Percentiles rank a stretch among this genome's conserved stretches.
Evolutionary conservation across 2,888 invertebrate species (phyloP).

Genomic region (Tetrapedia diversipes): DNA sequence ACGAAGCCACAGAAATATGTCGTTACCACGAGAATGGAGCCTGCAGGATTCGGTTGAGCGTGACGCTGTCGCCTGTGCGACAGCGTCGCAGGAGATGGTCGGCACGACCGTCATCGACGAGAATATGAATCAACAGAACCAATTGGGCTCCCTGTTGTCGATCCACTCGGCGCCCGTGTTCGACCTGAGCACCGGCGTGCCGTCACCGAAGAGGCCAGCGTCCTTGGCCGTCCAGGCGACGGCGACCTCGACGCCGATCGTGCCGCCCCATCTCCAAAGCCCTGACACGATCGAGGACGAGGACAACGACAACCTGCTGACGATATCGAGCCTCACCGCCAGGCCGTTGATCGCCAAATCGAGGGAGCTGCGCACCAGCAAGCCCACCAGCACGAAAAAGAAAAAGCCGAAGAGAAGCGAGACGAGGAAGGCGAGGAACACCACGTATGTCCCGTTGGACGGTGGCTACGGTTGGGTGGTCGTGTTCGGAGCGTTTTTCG

Average conservation of each 20-base stretch:
- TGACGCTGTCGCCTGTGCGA: constrained; percentile 61
- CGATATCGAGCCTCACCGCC: constrained; percentile 89
- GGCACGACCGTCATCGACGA: constrained; percentile 78
- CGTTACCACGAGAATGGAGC: constrained; percentile 86
- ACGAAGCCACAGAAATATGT: constrained; percentile 83
- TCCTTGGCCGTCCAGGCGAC: constrained; percentile 83
- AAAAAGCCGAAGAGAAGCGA: constrained; percentile 62
- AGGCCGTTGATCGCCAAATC: constrained; percentile 89
- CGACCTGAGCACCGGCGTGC: constrained; percentile 76
- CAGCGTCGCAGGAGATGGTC: constrained; percentile 79
- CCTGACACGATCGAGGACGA: constrained; percentile 85
- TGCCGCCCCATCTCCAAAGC: constrained; percentile 82
- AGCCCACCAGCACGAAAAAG: constrained; percentile 63
- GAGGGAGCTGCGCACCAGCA: constrained; percentile 84
- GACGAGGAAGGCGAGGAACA: constrained; percentile 66
- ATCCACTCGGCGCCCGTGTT: constrained; percentile 87
- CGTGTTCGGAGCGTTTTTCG: constrained; percentile 90
- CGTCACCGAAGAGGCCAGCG: constrained; percentile 81
- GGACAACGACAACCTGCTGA: constrained; percentile 89
- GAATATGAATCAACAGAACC: constrained; percentile 83
- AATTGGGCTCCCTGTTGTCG: constrained; percentile 86
- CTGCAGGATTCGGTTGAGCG: constrained; percentile 84
- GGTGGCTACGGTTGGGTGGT: constrained; percentile 92
- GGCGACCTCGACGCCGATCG: constrained; percentile 80
- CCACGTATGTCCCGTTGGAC: constrained; percentile 85